Conservation (phyloP, 2,113 vertebrate genomes). For the Corythornis cristatus region DNA sequence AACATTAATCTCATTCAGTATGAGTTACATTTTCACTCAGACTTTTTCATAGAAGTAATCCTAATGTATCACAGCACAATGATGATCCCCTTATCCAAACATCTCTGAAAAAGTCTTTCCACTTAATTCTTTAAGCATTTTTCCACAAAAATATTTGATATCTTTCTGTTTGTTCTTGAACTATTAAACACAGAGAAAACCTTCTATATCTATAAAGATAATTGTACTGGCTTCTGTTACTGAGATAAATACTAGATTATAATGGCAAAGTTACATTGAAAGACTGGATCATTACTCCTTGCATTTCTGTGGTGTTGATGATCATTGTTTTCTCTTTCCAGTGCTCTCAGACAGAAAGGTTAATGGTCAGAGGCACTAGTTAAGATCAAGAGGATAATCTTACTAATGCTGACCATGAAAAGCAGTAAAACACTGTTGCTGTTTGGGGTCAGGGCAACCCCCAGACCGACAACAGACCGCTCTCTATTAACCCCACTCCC, state of each 20-base stretch:
- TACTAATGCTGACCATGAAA: neutral
- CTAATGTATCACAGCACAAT: neutral
- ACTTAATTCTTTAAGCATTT: neutral
- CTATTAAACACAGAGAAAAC: neutral
- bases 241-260: neutral
- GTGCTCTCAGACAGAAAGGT: neutral
- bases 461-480: too few relatives aligned
- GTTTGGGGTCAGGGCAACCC: too few relatives aligned
- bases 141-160: neutral
- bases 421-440: neutral
- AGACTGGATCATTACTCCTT: neutral
- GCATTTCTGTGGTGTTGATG: neutral
- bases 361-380: neutral
- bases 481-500: too few relatives aligned
- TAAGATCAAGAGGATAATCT: neutral
- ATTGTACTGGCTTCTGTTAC: neutral
- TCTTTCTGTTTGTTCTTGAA: neutral
- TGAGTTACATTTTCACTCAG: neutral
- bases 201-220: neutral
- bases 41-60: neutral
- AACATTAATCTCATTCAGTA: neutral
- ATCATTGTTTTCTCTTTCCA: neutral
- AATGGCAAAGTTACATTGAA: neutral
- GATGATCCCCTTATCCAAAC: neutral
- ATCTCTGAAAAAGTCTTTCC: neutral